Percentiles rank a stretch among this genome's conserved stretches.
phyloP scores from a whole-genome alignment of 2,888 invertebrate genomes.

The Platerodrilus igneus region DNA sequence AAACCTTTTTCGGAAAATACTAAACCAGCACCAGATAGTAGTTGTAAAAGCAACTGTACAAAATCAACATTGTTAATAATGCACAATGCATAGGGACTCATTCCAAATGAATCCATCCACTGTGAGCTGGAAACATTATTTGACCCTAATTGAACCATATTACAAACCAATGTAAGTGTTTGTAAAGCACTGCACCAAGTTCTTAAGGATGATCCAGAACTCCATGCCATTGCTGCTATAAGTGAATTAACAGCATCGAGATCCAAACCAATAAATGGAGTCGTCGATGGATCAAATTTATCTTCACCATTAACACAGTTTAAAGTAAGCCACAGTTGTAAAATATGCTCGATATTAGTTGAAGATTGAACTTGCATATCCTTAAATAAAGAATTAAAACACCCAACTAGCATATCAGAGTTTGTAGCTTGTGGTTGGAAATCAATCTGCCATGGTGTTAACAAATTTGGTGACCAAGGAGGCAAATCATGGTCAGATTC shows the following conservation, averaged over 20 bases:
- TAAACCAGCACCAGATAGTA: conserved; percentile 62
- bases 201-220: conserved; percentile 63
- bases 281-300: conserved; percentile 55
- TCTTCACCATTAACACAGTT: conserved; percentile 54
- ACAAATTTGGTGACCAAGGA: conserved; percentile 47
- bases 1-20: conserved; percentile 52
- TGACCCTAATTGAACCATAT: conserved; percentile 49
- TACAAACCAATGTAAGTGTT: conserved; percentile 68
- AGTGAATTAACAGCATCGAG: conserved; percentile 62
- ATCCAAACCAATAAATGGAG: conserved; percentile 62
- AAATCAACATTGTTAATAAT: conserved; percentile 64
- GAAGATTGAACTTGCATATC: conserved; percentile 64
- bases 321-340: conserved; percentile 82
- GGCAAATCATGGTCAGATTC: conserved; percentile 46
- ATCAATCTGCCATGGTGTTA: conserved; percentile 52
- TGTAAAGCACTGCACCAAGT: conserved; percentile 79
- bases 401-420: conserved; percentile 61
- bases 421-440: conserved; percentile 45
- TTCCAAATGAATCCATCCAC: conserved; percentile 30
- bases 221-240: conserved; percentile 61
- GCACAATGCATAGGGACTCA: conserved; percentile 59
- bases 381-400: conserved; percentile 66
- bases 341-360: conserved; percentile 74
- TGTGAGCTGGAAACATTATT: conserved; percentile 19
- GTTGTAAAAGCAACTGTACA: conserved; percentile 61